phyloP scores from a whole-genome alignment of 2,113 vertebrate genomes.

The Vanacampus margaritifer region DNA sequence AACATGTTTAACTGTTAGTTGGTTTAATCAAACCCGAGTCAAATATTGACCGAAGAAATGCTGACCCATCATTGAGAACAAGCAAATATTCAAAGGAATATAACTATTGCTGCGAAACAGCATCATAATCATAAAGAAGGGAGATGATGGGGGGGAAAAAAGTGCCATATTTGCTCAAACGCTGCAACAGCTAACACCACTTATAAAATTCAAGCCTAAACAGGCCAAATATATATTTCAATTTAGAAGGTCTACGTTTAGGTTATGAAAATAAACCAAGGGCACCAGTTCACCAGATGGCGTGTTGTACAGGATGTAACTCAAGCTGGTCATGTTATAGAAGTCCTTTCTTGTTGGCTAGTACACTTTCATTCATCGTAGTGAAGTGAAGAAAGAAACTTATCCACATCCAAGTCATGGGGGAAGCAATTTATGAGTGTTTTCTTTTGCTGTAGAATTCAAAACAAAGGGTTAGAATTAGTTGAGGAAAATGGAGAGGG shows the following conservation, averaged over 20 bases:
- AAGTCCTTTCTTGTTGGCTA: conserved; percentile 16
- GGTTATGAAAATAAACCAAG: conserved; percentile 25
- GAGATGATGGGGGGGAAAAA: conserved; percentile 18
- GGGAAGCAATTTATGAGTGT: conserved; percentile 89
- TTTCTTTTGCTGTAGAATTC: conserved; percentile 78
- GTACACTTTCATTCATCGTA: conserved; percentile 84
- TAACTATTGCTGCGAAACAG: neutral
- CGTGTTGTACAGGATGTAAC: conserved; percentile 51
- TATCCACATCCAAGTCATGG: conserved; percentile 94
- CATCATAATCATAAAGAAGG: conserved; percentile 1
- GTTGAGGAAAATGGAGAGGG: neutral
- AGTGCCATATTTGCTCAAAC: conserved; percentile 21
- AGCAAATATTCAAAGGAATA: neutral
- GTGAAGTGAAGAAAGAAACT: conserved; percentile 94
- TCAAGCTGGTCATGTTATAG: conserved; percentile 23
- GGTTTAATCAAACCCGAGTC: conserved; percentile 36
- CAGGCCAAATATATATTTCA: conserved; percentile 16
- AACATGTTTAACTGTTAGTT: conserved; percentile 6
- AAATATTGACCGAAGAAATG: conserved; percentile 64
- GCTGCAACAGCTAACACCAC: conserved; percentile 14
- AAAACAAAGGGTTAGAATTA: conserved; percentile 9
- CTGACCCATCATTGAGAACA: conserved; percentile 20
- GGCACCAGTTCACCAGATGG: conserved; percentile 48
- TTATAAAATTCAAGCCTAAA: conserved; percentile 10
- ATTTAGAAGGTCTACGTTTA: conserved; percentile 30